phyloP scores from a whole-genome alignment of 2,113 vertebrate genomes.

The Protobothrops mucrosquamatus region DNA sequence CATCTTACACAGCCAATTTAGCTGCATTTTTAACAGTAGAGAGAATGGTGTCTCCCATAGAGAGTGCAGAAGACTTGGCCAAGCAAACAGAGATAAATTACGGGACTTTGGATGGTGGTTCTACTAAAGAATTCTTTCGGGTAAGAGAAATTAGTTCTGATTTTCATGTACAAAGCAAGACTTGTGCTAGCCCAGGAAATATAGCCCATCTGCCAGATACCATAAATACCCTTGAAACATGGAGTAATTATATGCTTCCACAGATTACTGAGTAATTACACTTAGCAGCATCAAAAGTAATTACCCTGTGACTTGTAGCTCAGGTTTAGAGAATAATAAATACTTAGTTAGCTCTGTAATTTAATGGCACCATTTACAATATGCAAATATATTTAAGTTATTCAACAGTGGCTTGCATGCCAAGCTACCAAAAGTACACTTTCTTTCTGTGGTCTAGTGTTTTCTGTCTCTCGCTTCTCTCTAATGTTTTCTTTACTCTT shows the following conservation, averaged over 20 bases:
- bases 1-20: slow-evolving; percentile 97
- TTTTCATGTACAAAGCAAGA: slow-evolving; percentile 25
- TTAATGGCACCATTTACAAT: accelerated
- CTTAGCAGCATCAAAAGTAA: slow-evolving; percentile 43
- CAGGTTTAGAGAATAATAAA: slow-evolving; percentile 32
- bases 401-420: not conserved
- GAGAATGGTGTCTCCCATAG: slow-evolving; percentile 98
- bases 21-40: slow-evolving; percentile 98
- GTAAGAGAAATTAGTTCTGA: slow-evolving; percentile 66
- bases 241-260: slow-evolving; percentile 26
- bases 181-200: slow-evolving; percentile 18
- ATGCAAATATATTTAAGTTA: not conserved
- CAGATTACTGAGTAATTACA: not conserved
- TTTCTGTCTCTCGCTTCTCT: not conserved
- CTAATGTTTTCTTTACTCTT: not conserved
- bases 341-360: slow-evolving; percentile 42
- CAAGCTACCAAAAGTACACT: not conserved
- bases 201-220: slow-evolving; percentile 11
- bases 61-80: slow-evolving; percentile 96
- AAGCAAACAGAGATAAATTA: slow-evolving; percentile 99
- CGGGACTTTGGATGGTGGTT: slow-evolving; percentile 93
- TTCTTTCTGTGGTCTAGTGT: not conserved
- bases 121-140: slow-evolving; percentile 98
- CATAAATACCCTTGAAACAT: slow-evolving; percentile 31
- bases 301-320: slow-evolving; percentile 26